These are phyloP conservation scores for Salvator merianae DNA, from an alignment of 2,113 vertebrate genomes.

Conservation along the genomic window DNA sequence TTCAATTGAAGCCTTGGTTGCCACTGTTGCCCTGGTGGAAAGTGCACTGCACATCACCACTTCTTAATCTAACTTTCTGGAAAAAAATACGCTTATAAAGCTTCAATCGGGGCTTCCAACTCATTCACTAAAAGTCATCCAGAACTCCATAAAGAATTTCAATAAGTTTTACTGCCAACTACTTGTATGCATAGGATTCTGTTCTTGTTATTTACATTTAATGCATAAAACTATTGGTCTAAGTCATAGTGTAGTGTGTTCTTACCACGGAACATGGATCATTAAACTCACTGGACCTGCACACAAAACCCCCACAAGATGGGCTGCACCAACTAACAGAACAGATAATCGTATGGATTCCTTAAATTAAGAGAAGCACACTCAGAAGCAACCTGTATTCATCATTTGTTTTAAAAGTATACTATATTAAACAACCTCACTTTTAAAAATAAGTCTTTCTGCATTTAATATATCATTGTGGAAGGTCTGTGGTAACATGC, in stretches of 20 bases:
- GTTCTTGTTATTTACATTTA: too few relatives aligned
- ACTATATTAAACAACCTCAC: neutral
- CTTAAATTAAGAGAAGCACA: neutral
- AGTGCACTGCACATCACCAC: too few relatives aligned
- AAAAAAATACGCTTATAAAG: neutral
- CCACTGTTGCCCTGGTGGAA: too few relatives aligned
- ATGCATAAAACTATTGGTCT: neutral
- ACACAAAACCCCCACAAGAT: neutral
- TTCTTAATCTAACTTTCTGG: neutral
- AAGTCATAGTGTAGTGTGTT: neutral
- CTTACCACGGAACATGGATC: neutral
- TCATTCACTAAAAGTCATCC: neutral
- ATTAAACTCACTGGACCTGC: neutral
- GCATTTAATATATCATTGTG: conserved; percentile 30
- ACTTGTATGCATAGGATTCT: neutral
- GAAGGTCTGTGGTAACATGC: neutral
- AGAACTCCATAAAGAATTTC: neutral
- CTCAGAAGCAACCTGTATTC: neutral
- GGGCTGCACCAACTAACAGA: neutral
- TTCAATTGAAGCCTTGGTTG: too few relatives aligned
- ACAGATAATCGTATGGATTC: neutral
- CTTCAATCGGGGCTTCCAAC: neutral
- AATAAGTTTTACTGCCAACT: neutral
- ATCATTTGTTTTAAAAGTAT: neutral
- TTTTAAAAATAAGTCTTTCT: conserved; percentile 3